Base-by-base conservation (phyloP, 2,797 vertebrate genomes). In the Lophius americanus region DNA sequence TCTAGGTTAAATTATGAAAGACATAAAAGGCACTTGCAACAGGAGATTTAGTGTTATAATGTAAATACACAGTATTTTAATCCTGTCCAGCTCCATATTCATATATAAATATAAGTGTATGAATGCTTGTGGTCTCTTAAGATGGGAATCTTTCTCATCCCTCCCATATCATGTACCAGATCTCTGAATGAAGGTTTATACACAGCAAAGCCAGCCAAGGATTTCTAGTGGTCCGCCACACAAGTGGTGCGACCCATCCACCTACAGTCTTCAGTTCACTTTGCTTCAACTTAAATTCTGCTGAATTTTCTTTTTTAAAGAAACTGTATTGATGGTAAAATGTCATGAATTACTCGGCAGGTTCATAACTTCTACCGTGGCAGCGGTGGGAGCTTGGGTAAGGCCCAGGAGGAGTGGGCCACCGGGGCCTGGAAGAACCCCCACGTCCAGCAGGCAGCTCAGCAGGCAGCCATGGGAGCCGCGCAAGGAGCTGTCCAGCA, bases 391-490 rank as follows among this genome's bases (percentile, higher is more conserved):
- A 99, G 97, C 77, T 90, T 99, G 91, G 97, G 96, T 87, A 98
- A 96, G 85, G 98, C 98, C 3, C 97, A 99, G 79, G 97, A 99
- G 78, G 98, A 99, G 88, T 99, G 98, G 98, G 93, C 96, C 80
- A 94, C 94, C 0, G 98, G 98, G 1, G 96, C 97, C 0, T 99
- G 98, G 98, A 99, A 98, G 91, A 99, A 97, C 75, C 97, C 98
- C 0, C 97, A 98, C 0, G 96, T 98, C 13, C 97, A 98, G 82
- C 92, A 97, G 84, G 96, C 97, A 0, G 97, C 96, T 0, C 96
- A 98, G 91, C 96, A 94, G 13, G 97, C 96, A 0, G 97, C 97
- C 1, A 93, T 97, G 90, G 97, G 97, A 9, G 97, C 96, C 0
- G 96, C 96, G 0, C 90, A 98, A 88, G 96, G 96, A 0, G 94